Evolutionary conservation across 2,113 vertebrate species (phyloP).

Genomic region (Patagioenas fasciata): DNA sequence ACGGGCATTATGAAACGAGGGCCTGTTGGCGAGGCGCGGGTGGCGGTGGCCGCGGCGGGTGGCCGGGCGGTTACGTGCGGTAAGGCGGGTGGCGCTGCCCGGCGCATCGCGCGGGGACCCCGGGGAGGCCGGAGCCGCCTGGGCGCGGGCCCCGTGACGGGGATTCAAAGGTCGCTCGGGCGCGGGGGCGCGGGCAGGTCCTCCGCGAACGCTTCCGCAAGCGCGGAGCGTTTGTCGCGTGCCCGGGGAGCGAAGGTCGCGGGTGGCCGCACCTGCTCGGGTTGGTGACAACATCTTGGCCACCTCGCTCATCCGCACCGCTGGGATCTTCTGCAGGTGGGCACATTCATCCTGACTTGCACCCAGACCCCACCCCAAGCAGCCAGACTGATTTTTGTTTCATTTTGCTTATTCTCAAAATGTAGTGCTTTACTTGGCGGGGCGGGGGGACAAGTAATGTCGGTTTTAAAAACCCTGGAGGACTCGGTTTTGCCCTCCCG

Average conservation of each 20-base stretch:
- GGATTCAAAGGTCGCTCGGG: not conserved
- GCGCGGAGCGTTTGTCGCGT: fast-evolving
- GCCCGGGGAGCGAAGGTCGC: not conserved
- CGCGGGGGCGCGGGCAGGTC: not conserved
- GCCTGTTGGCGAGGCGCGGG: too few relatives aligned
- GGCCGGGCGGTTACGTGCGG: too few relatives aligned
- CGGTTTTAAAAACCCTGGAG: not conserved
- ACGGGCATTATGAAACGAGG: too few relatives aligned
- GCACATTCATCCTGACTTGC: fast-evolving
- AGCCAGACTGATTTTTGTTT: not conserved
- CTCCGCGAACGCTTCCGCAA: not conserved
- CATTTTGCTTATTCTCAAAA: not conserved
- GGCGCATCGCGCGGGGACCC: too few relatives aligned
- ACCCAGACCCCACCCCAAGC: not conserved
- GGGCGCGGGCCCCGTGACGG: not conserved
- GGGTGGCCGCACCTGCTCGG: not conserved
- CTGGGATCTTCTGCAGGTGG: not conserved
- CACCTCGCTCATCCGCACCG: fast-evolving
- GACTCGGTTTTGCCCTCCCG: fast-evolving
- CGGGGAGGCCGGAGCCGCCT: too few relatives aligned
- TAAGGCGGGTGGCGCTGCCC: too few relatives aligned
- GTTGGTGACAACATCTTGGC: not conserved
- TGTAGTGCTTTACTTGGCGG: fast-evolving
- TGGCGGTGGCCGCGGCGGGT: too few relatives aligned
- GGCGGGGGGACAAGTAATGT: not conserved